Evolutionary conservation across 2,888 invertebrate genomes (phyloP), one percentile per base, ranked within the genome.

Genomic region (Physocephala rufipes): DNA sequence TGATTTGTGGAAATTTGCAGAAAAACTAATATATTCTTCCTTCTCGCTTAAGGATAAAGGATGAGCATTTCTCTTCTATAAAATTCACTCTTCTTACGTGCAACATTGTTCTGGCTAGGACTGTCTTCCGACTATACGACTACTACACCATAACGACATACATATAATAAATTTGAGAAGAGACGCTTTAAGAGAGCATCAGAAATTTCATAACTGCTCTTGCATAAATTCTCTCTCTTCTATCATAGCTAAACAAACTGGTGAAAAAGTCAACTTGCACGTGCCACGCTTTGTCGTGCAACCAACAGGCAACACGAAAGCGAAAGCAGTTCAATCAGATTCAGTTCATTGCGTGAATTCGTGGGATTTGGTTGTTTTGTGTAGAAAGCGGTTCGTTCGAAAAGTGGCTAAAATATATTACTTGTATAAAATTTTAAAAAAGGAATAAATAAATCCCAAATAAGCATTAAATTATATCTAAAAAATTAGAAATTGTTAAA

Each of bases 301-400:
- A 67, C 59, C 67, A 67, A 45, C 66, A 59, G 58, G 71, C 74
- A 72, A 72, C 74, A 75, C 74, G 74, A n/a, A 1, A 13, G 12
- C 5, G 24, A 19, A 55, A 55, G 9, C 24, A 55, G 72, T 73
- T 72, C 26, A 13, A 30, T 59, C 68, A 74, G 73, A 71, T 80
- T 82, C 81, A 82, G 84, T 82, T 76, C 79, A 77, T 78, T 82
- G 83, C 80, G 82, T 83, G 84, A 82, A 83, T 83, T 82, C 82
- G 79, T 78, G 78, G 79, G 76, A 84, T 82, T 79, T 80, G 81
- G 82, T 82, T 80, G 76, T 58, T 63, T 2, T 49, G 9, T 4
- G 19, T 13, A 5, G 53, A 15, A 19, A 24, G 28, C 15, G 30
- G n/a, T 43, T 51, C 21, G 43, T 13, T 19, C 49, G 64, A 70